Evolutionary conservation across 2,888 invertebrate genomes (phyloP).

Genomic region (Acheta domesticus): DNA sequence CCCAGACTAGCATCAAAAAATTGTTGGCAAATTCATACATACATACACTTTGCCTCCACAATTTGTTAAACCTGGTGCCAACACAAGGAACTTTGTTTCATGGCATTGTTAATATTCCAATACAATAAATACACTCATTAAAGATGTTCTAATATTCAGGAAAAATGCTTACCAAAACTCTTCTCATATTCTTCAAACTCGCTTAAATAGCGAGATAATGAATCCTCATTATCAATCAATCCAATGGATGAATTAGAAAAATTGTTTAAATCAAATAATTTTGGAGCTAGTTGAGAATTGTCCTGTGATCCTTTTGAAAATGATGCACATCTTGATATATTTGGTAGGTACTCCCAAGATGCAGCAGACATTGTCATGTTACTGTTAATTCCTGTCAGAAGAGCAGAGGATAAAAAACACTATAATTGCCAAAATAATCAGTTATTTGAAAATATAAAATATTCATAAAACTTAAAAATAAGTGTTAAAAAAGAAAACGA

Average conservation of each 20-base stretch:
- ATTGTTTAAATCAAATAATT: neutral
- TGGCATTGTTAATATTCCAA: too few species aligned
- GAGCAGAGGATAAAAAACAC: neutral
- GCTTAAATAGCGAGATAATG: constrained; percentile 51
- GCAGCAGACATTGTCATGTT: constrained; percentile 44
- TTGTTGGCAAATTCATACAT: too few species aligned
- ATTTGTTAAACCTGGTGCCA: too few species aligned
- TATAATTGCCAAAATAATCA: neutral
- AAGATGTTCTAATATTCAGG: neutral
- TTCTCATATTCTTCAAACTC: constrained; percentile 41
- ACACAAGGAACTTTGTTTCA: too few species aligned
- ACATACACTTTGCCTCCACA: too few species aligned
- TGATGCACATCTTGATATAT: constrained; percentile 39
- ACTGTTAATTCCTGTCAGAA: constrained; percentile 31
- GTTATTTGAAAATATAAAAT: too few species aligned
- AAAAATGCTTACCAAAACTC: constrained; percentile 24
- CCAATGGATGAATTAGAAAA: constrained; percentile 21
- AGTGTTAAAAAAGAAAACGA: too few species aligned
- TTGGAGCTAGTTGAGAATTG: neutral
- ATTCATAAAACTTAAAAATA: too few species aligned
- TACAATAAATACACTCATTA: too few species aligned
- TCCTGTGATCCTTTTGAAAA: neutral
- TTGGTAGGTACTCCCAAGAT: constrained; percentile 47
- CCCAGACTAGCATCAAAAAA: too few species aligned
- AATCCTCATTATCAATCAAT: constrained; percentile 51